phyloP scores from a whole-genome alignment of 2,113 vertebrate genomes.

The Amphiprion percula region DNA sequence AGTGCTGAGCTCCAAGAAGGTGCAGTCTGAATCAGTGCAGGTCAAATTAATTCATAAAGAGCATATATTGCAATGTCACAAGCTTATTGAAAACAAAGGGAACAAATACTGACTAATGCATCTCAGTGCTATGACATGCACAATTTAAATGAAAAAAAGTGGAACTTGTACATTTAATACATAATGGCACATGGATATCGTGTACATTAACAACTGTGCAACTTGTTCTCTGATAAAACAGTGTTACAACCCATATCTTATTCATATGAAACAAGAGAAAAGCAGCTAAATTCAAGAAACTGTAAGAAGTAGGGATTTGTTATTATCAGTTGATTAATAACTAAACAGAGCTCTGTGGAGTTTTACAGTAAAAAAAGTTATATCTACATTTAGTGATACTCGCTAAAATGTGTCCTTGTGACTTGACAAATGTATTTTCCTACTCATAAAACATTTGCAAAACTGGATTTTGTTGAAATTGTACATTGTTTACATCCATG shows the following conservation, averaged over 20 bases:
- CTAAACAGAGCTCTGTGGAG: not conserved
- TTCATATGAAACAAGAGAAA: not conserved
- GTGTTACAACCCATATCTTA: not conserved
- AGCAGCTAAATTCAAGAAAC: not conserved
- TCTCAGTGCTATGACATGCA: not conserved
- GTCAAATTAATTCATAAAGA: constrained; percentile 11
- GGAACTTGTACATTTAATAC: not conserved
- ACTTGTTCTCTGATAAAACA: too few species aligned
- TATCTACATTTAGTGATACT: not conserved
- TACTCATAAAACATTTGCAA: not conserved
- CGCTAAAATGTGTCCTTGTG: not conserved
- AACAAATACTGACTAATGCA: not conserved
- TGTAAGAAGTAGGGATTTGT: not conserved
- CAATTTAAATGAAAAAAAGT: too few species aligned
- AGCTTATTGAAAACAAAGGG: constrained; percentile 20
- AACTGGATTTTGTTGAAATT: not conserved
- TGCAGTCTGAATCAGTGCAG: constrained; percentile 6
- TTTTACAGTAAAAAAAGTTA: constrained; percentile 6
- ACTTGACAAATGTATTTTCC: constrained; percentile 11
- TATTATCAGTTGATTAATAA: constrained; percentile 17
- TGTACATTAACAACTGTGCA: too few species aligned
- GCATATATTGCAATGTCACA: constrained; percentile 5
- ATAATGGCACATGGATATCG: not conserved
- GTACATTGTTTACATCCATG: not conserved
- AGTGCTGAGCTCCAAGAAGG: constrained; percentile 5